phyloP scores from a whole-genome alignment of 2,888 invertebrate genomes.

The Dryobotodes eremita region DNA sequence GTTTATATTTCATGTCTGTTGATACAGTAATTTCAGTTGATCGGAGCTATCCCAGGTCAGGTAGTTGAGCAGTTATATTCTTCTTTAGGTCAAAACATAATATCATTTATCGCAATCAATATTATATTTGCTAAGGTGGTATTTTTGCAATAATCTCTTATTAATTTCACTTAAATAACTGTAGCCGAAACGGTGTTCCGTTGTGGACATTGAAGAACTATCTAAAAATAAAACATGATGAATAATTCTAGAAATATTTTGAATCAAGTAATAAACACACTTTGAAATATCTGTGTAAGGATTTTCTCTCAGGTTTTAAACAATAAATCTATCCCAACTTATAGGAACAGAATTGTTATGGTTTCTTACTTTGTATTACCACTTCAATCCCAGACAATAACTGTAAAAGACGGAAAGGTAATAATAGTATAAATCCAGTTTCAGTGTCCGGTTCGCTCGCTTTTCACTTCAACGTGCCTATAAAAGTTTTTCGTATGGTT shows the following conservation, averaged over 20 bases:
- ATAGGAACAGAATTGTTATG: conserved; percentile 29
- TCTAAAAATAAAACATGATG: neutral
- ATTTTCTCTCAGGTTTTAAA: neutral
- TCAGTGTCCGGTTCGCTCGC: conserved; percentile 52
- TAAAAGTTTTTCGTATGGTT: conserved; percentile 66
- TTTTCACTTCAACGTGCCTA: conserved; percentile 60
- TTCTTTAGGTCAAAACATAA: neutral
- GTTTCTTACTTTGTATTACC: conserved; percentile 47
- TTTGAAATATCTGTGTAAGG: neutral
- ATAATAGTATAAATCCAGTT: conserved; percentile 55
- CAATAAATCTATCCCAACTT: conserved; percentile 30
- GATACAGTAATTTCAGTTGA: neutral
- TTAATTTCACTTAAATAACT: neutral
- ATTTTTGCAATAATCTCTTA: neutral
- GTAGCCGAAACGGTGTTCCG: neutral
- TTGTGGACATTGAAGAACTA: no score
- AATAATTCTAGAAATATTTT: neutral
- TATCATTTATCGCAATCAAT: no score
- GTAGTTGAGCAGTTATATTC: neutral
- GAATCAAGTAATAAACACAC: neutral
- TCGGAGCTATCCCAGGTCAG: neutral
- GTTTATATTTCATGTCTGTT: no score
- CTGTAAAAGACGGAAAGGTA: conserved; percentile 35
- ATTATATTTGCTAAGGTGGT: neutral
- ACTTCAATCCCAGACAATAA: conserved; percentile 43